Evolutionary conservation across 2,888 invertebrate species (phyloP), one percentile per base, ranked within the genome.

Genomic region (Thera britannica): DNA sequence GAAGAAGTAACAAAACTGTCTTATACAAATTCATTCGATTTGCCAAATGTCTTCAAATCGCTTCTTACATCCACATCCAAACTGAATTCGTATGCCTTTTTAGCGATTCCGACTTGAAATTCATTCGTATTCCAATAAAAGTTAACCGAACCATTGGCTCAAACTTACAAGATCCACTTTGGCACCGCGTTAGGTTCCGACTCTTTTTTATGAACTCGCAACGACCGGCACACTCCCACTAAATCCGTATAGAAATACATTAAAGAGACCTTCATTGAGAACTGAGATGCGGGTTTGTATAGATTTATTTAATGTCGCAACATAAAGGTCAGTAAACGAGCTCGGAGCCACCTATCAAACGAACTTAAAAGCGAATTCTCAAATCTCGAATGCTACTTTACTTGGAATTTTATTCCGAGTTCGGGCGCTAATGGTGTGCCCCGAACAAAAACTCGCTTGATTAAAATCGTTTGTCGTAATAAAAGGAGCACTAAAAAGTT

Each of bases 391-490:
- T 82, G 87, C 86, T 86, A 89, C 90, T 89, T 84, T 83, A 89
- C 83, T 88, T 86, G 77, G 82, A 87, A 90, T 90, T 90, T 90
- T 90, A 92, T 90, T 89, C 85, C 83, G 79, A 87, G 85, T 86
- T 84, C 77, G 79, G 82, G 88, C 89, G 90, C 89, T 92, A 92
- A 92, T 90, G 87, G 90, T 87, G 85, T 83, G 86, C 83, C 79
- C 79, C 81, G 89, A 90, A 90, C 90, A 92, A 93, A 93, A 92
- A 92, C 89, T 89, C 88, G 88, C 90, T 93, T 92, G 93, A 93
- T 93, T 93, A 93, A 93, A 93, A 93, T 91, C 93, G 92, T 93
- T 92, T 92, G 93, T 92, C 88, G 93, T 92, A 93, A 93, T 93
- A 92, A 93, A 93, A 92, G 85, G 81, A 87, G 89, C 82, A 90